Conservation (phyloP, 2,888 invertebrate species). For the Buathra laborator region DNA sequence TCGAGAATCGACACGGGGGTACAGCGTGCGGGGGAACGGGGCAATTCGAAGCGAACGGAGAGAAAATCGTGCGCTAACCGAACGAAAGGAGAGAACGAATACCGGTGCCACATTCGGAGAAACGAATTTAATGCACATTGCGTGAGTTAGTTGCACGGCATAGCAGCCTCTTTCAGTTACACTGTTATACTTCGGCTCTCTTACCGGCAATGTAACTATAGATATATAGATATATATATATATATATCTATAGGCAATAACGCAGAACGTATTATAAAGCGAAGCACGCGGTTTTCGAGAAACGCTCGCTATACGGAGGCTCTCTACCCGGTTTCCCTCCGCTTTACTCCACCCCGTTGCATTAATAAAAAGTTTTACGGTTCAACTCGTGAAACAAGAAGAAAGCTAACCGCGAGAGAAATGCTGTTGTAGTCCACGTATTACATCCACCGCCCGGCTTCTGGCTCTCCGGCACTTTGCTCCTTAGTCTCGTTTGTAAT, state of each 20-base stretch:
- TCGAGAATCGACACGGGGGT: not conserved
- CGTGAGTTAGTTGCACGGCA: conserved; percentile 43
- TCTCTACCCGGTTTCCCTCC: conserved; percentile 9
- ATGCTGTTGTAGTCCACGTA: not conserved
- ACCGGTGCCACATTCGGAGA: conserved; percentile 56
- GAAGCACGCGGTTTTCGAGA: conserved; percentile 56
- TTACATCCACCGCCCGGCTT: conserved; percentile 9
- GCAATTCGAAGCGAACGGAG: not conserved
- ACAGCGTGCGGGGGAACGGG: not conserved
- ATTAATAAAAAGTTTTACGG: conserved; percentile 60
- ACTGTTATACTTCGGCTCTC: not conserved
- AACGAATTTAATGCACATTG: conserved; percentile 64
- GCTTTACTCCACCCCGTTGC: not conserved
- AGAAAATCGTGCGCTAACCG: conserved; percentile 44
- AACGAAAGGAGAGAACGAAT: conserved; percentile 10
- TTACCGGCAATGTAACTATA: not conserved
- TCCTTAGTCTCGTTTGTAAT: conserved; percentile 50
- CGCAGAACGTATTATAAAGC: conserved; percentile 35
- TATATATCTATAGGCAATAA: conserved; percentile 27
- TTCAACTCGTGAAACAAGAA: conserved; percentile 47
- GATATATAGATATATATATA: not conserved
- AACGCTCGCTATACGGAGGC: not conserved
- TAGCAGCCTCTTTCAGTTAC: conserved; percentile 1
- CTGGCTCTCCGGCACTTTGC: conserved; percentile 23
- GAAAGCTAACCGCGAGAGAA: conserved; percentile 15